Percentiles rank a stretch among this genome's conserved stretches.
phyloP scores from a whole-genome alignment of 2,113 vertebrate genomes.

The Thamnophis sirtalis region DNA sequence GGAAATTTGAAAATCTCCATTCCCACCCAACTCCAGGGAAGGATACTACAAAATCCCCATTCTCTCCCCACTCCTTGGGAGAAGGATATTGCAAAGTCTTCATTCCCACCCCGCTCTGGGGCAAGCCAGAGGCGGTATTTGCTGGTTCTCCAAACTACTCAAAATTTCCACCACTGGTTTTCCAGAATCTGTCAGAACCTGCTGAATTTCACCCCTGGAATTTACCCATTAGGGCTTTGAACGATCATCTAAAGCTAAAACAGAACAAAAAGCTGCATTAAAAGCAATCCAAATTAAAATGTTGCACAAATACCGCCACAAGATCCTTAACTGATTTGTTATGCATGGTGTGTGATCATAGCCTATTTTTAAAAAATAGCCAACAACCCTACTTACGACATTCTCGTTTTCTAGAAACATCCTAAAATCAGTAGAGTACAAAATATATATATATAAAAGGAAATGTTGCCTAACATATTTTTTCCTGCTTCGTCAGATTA shows the following conservation, averaged over 20 bases:
- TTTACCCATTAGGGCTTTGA: background rate
- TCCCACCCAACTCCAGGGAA: no score
- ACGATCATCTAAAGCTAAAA: background rate
- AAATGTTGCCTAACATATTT: conserved; percentile 44
- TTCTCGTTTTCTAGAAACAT: conserved; percentile 59
- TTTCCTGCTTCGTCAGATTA: conserved; percentile 52
- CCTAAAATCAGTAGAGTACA: conserved; percentile 53
- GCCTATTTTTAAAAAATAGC: background rate
- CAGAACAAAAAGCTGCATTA: background rate
- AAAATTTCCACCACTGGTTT: no score
- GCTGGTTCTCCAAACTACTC: no score
- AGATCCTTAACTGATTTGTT: background rate
- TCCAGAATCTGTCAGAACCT: no score
- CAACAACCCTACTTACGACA: conserved; percentile 48
- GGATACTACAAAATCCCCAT: no score
- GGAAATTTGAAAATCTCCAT: no score
- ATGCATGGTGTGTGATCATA: background rate
- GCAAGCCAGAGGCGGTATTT: no score
- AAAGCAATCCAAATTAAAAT: background rate
- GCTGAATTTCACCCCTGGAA: background rate
- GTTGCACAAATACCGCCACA: background rate
- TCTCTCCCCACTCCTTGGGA: no score
- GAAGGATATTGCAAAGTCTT: no score
- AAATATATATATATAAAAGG: background rate
- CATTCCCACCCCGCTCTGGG: no score